Evolutionary conservation across 2,113 vertebrate genomes (phyloP), one percentile per base, ranked within the genome.

Genomic region (Rhinolophus sinicus): DNA sequence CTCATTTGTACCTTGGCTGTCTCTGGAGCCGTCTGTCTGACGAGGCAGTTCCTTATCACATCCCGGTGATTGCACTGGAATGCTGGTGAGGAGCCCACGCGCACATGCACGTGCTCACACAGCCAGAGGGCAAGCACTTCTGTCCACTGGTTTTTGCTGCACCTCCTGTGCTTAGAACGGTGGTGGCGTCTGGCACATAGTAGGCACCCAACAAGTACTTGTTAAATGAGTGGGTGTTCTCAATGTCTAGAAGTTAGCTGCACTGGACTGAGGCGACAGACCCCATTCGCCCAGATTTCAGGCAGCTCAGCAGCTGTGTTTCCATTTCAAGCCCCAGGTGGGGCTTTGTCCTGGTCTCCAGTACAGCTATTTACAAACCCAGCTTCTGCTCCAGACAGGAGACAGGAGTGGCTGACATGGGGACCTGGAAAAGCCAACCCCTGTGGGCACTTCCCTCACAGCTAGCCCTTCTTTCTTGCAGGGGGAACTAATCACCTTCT

Each of bases 401-500:
- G n/a, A n/a, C n/a, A n/a, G n/a, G n/a, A n/a, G n/a, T n/a, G n/a
- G n/a, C n/a, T n/a, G 28, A 44, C 6, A 6, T 0, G 54, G n/a
- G 19, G 19, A 14, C 28, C 0, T 2, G n/a, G 54, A n/a, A 22
- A 22, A 54, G 15, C 8, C 54, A 21, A 4, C 21, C 15, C 9
- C 65, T 73, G 28, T 4, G 13, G 9, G 4, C 33, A 0, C 50
- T 2, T 2, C 24, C 87, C 94, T 97, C 97, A n/a, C 58, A 0
- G 15, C 40, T 14, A 15, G 2, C 56, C 47, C 38, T 35, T 96
- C 88, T 97, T 35, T 89, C 93, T 97, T 97, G 75, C 99, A 99
- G 99, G 99, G 99, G 77, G 99, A 99, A 84, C 98, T 99, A 90
- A 99, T 99, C 95, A 99, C 99, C 90, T 99, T 99, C 98, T 99